A percentile compares a stretch with the other conserved stretches of the same genome.
Evolutionary conservation across 2,797 vertebrate species (phyloP).

Genomic region (Brachyrhaphis roseni): DNA sequence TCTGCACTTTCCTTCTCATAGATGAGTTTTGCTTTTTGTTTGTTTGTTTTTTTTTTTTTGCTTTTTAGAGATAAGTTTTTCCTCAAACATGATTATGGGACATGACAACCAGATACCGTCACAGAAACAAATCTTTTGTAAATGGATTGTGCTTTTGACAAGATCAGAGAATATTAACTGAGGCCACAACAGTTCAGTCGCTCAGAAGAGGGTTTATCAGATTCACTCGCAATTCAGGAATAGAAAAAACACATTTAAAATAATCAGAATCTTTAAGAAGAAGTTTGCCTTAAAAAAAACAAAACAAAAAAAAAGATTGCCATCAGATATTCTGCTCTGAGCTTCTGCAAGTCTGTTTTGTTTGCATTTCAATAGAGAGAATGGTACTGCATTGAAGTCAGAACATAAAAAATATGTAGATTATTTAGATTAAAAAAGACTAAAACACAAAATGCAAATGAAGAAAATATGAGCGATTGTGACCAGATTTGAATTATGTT

Average conservation of each 20-base stretch:
- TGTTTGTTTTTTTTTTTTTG: slow-evolving; percentile 28
- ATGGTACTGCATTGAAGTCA: neutral
- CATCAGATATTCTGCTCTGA: neutral
- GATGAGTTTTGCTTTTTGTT: slow-evolving; percentile 61
- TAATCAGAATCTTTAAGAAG: neutral
- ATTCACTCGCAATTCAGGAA: slow-evolving; percentile 36
- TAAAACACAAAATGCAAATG: neutral
- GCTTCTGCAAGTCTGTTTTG: neutral
- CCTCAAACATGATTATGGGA: slow-evolving; percentile 64
- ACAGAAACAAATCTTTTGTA: slow-evolving; percentile 49
- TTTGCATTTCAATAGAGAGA: neutral
- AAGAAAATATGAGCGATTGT: neutral
- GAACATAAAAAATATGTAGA: neutral
- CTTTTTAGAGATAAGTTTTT: slow-evolving; percentile 41
- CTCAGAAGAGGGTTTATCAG: slow-evolving; percentile 42
- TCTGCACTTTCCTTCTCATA: slow-evolving; percentile 34
- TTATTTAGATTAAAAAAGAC: neutral
- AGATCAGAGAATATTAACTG: slow-evolving; percentile 46
- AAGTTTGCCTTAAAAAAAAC: neutral
- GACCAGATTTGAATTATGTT: neutral
- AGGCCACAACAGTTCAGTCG: slow-evolving; percentile 29
- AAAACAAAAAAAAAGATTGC: no score
- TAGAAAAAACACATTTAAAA: neutral
- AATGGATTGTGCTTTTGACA: slow-evolving; percentile 55
- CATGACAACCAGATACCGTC: slow-evolving; percentile 57